A percentile compares a stretch with the other conserved stretches of the same genome.
phyloP scores from a whole-genome alignment of 1,140 invertebrate genomes.

The Orius insidiosus region DNA sequence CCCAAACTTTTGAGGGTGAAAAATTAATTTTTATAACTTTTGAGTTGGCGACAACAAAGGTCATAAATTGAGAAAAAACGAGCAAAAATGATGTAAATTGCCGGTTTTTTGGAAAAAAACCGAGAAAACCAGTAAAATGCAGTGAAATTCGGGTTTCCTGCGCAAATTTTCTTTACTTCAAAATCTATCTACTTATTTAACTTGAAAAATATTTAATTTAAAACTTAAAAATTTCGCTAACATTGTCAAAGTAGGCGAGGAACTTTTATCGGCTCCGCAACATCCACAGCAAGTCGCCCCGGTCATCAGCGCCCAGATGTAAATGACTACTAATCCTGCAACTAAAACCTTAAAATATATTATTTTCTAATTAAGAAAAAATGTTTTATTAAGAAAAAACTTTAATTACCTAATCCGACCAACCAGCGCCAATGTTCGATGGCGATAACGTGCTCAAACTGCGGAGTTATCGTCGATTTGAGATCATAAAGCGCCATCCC shows the following conservation, averaged over 20 bases:
- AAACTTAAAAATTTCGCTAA: conserved; percentile 19
- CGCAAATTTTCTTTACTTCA: not conserved
- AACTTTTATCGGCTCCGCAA: conserved; percentile 31
- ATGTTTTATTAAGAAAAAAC: not conserved
- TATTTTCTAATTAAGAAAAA: not conserved
- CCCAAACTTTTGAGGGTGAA: too few relatives aligned
- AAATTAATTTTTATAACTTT: too few relatives aligned
- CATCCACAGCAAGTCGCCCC: conserved; percentile 34
- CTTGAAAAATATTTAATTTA: not conserved
- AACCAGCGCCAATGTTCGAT: conserved; percentile 29
- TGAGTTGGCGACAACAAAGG: too few relatives aligned
- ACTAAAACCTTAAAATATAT: conserved; percentile 23
- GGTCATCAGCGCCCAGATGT: conserved; percentile 30
- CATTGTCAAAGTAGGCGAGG: conserved; percentile 33
- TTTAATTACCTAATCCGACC: conserved; percentile 25
- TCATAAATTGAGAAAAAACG: too few relatives aligned
- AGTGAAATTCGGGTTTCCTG: not conserved
- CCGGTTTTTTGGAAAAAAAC: too few relatives aligned
- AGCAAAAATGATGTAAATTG: too few relatives aligned
- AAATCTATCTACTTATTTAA: not conserved
- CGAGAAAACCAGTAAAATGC: too few relatives aligned
- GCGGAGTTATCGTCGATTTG: conserved; percentile 21
- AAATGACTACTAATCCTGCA: conserved; percentile 25
- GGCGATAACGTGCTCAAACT: conserved; percentile 23
- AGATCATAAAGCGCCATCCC: conserved; percentile 26